Evolutionary conservation across 2,797 vertebrate genomes (phyloP), one percentile per base, ranked within the genome.

Genomic region (Streptopelia turtur): DNA sequence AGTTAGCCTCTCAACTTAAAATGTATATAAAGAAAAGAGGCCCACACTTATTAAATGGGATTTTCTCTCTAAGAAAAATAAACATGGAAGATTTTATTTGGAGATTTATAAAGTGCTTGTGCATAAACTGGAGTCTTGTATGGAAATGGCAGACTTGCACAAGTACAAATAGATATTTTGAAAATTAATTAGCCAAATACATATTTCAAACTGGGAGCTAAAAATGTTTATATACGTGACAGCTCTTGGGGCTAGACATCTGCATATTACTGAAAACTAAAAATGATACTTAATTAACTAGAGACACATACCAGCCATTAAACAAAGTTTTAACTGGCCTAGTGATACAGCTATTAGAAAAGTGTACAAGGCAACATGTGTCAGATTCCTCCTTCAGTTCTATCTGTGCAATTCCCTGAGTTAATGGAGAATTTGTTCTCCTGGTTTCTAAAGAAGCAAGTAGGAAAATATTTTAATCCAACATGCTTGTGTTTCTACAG

Each of bases 41-140:
- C 43, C 59, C 43, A 72, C 21, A 22, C 33, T 85, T 89, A 65
- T 81, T 81, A 91, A 88, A 76, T 60, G 25, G 37, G 59, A 79
- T 91, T 95, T 91, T 93, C 43, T 94, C 43, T 78, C 13, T 50
- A 24, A 59, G 55, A 65, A 94, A 94, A 88, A 95, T 77, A 95
- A 93, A 94, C 66, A 72, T 20, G 15, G 37, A 84, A 80, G 87
- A 87, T 93, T 90, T 88, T 78, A 91, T 72, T 76, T 87, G 45
- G 41, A 87, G 70, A 91, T 95, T 94, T 95, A 93, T 94, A 77
- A 88, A 70, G 77, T 80, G 80, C 56, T 84, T 17, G 7, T 65
- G n/a, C 35, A 90, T 21, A 88, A 69, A 81, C 59, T 94, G 30
- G 53, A 81, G 83, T 31, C 23, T 55, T 65, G 14, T 61, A 80